Evolutionary conservation across 2,113 vertebrate genomes (phyloP).

Genomic region (Aleadryas rufinucha): DNA sequence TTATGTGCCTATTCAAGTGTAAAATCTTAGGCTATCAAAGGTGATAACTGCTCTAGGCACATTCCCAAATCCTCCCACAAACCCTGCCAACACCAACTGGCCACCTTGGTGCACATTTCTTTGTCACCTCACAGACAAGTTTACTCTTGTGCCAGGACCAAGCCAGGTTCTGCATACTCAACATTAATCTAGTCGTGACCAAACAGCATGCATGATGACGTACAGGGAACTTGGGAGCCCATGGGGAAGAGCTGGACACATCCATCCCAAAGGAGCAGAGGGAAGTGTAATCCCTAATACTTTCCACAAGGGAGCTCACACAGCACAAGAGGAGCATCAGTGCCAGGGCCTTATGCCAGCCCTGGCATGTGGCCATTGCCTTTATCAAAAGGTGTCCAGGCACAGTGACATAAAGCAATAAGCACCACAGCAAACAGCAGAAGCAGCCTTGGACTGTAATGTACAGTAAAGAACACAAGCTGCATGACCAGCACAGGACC

Average conservation of each 20-base stretch:
- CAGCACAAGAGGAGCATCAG: not conserved
- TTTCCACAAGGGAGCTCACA: not conserved
- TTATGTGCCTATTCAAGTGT: not conserved
- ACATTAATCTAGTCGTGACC: fast-evolving
- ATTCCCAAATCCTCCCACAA: not conserved
- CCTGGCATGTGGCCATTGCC: not conserved
- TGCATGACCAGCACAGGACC: not conserved
- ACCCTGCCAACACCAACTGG: fast-evolving
- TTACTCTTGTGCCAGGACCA: not conserved
- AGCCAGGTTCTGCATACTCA: not conserved
- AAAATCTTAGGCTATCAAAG: fast-evolving
- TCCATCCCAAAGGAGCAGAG: not conserved
- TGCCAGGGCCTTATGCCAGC: fast-evolving
- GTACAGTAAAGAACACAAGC: not conserved
- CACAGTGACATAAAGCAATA: not conserved
- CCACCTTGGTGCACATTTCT: not conserved
- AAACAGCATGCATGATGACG: fast-evolving
- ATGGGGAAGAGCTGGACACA: not conserved
- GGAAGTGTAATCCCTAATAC: not conserved
- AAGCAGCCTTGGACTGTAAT: not conserved
- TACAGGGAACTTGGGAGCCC: not conserved
- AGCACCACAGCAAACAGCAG: not conserved
- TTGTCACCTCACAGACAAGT: not conserved
- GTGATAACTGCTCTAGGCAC: not conserved
- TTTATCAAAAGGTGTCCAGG: not conserved